Percentiles rank a stretch among this genome's conserved stretches.
Evolutionary conservation across 2,797 vertebrate genomes (phyloP).

Genomic region (Pogonophryne albipinna): DNA sequence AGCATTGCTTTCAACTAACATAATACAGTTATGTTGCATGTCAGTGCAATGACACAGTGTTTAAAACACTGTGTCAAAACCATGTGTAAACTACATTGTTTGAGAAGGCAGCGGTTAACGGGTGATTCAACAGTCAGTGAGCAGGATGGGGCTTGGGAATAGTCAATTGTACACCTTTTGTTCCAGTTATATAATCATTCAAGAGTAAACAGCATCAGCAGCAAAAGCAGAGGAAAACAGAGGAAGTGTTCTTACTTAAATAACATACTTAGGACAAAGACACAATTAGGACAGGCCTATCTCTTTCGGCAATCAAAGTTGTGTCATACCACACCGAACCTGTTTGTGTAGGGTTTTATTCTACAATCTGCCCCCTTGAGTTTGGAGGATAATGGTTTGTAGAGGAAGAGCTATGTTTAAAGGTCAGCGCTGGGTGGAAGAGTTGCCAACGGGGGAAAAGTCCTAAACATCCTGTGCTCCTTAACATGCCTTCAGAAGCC

Average conservation of each 20-base stretch:
- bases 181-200: neutral
- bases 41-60: too few relatives aligned
- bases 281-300: neutral
- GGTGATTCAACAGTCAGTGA: neutral
- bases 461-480: conserved; percentile 11
- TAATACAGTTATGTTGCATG: too few relatives aligned
- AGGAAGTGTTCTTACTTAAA: neutral
- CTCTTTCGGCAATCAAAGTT: neutral
- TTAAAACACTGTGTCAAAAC: neutral
- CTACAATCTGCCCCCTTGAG: conserved; percentile 11
- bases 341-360: neutral
- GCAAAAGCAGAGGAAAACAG: neutral
- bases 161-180: neutral
- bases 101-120: neutral
- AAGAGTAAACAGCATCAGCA: neutral
- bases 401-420: conserved; percentile 42
- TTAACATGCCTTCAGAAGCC: conserved; percentile 19
- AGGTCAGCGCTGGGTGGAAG: conserved; percentile 52
- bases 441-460: conserved; percentile 7
- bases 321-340: neutral
- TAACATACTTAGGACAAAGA: neutral
- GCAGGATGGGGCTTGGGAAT: neutral
- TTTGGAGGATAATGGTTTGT: conserved; percentile 27
- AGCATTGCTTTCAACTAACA: too few relatives aligned
- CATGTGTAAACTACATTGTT: neutral